Conservation (phyloP, 2,797 vertebrate species). For the Dicrostonyx torquatus region DNA sequence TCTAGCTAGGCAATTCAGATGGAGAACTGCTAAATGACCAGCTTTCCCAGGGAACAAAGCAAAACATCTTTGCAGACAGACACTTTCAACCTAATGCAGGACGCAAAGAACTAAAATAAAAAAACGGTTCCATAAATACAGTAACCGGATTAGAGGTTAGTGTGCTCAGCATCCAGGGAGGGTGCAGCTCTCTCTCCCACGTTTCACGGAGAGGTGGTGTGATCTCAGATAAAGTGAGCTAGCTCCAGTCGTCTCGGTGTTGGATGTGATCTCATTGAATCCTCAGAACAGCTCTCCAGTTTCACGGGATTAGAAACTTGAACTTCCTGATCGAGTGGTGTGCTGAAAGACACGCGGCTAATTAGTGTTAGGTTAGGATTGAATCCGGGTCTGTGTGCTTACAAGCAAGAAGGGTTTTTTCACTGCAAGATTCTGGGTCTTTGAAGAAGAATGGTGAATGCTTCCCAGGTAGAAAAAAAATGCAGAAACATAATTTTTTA, state of each 20-base stretch:
- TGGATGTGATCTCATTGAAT: slow-evolving; percentile 1
- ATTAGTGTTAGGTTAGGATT: not conserved
- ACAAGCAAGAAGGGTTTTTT: not conserved
- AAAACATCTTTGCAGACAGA: slow-evolving; percentile 3
- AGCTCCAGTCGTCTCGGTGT: not conserved
- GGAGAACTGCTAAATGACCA: not conserved
- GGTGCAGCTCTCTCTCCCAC: not conserved
- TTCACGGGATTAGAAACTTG: not conserved
- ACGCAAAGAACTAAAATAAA: not conserved
- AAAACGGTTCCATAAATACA: not conserved
- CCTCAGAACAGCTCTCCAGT: not conserved
- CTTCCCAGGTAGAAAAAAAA: not conserved
- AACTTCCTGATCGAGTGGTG: not conserved
- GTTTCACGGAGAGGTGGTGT: not conserved
- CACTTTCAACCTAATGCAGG: not conserved
- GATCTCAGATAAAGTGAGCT: not conserved
- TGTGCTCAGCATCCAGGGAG: not conserved
- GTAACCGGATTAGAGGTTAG: not conserved
- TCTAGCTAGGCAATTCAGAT: not conserved
- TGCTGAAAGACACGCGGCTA: not conserved
- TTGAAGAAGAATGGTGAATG: not conserved
- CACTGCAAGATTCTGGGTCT: not conserved
- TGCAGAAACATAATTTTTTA: not conserved
- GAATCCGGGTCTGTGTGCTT: not conserved
- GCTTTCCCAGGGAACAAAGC: not conserved